Evolutionary conservation across 2,113 vertebrate genomes (phyloP), one percentile per base, ranked within the genome.

Genomic region (Oxygymnocypris stewartii): DNA sequence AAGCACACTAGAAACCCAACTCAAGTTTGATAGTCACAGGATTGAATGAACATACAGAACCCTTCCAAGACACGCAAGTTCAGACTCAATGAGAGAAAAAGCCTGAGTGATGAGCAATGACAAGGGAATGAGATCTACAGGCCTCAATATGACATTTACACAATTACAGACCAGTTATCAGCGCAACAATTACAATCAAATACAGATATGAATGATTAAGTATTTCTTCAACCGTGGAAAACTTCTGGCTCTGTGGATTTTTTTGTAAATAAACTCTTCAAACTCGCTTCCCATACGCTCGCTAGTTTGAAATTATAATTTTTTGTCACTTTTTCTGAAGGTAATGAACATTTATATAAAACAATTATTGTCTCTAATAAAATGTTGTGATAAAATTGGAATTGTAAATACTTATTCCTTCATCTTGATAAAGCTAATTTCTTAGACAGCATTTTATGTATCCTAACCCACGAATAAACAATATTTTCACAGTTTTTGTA

Each of bases 1-100:
- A 59, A 42, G 28, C 79, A 63, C 2, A 20, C 65, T 16, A 42
- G 79, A 80, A 78, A 63, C 42, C 65, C 80, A 83, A 61, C 61
- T 31, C 75, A 69, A 54, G 69, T 59, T n/a, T 84, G 67, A 84
- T 25, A 73, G 47, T 12, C 49, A 37, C 31, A 57, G 67, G 74
- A 84, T 42, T 2, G 12, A 42, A 74, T 74, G 69, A 84, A 74
- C 69, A 84, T 18, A 10, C 28, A 74, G 49, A 74, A 73, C 42
- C 18, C 23, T 37, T 73, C 69, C 69, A 67, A 82, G 20, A 16
- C 1, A 6, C n/a, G 9, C 31, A 57, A 4, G 28, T 71, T 74
- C n/a, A 1, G 80, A 51, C 28, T 82, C 40, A 25, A 1, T 59
- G 31, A 80, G 54, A 1, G n/a, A 37, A 83, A 18, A 47, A 2